Conservation (phyloP, 2,888 invertebrate genomes). For the Pammene aurita region DNA sequence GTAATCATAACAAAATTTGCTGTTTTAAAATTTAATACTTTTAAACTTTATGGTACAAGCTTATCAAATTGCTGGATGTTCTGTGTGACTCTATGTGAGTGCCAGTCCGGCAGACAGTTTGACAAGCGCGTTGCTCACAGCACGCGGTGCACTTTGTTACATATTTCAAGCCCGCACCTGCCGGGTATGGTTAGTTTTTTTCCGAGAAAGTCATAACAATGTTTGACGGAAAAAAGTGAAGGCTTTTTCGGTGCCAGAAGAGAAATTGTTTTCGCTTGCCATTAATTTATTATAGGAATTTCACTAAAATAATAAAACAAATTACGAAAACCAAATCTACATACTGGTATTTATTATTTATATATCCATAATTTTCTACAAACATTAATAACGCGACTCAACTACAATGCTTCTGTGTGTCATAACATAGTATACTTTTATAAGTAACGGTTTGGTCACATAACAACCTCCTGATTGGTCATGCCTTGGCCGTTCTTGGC, state of each 20-base stretch:
- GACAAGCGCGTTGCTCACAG: conserved; percentile 69
- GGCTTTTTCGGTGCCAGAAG: conserved; percentile 7
- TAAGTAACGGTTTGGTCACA: too few species aligned
- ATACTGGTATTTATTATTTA: too few species aligned
- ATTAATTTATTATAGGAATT: background rate
- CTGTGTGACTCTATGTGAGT: conserved; percentile 51
- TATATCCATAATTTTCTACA: too few species aligned
- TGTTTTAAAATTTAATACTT: too few species aligned
- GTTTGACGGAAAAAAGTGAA: conserved; percentile 27
- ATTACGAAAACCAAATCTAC: too few species aligned
- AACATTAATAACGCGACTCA: too few species aligned
- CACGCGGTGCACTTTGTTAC: conserved; percentile 41
- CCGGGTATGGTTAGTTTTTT: conserved; percentile 44
- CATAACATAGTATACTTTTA: too few species aligned
- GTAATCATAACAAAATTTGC: too few species aligned
- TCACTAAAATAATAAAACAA: background rate
- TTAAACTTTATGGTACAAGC: too few species aligned
- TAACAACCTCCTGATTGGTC: too few species aligned
- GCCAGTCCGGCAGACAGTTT: conserved; percentile 65
- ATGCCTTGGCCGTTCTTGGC: too few species aligned
- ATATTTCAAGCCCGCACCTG: conserved; percentile 42
- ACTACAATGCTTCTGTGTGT: too few species aligned
- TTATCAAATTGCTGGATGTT: background rate
- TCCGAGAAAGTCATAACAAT: conserved; percentile 32
- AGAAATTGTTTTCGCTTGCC: conserved; percentile 2